These are phyloP conservation scores for Harpegnathos saltator DNA, from an alignment of 1,140 invertebrate species.

Conservation along the genomic window DNA sequence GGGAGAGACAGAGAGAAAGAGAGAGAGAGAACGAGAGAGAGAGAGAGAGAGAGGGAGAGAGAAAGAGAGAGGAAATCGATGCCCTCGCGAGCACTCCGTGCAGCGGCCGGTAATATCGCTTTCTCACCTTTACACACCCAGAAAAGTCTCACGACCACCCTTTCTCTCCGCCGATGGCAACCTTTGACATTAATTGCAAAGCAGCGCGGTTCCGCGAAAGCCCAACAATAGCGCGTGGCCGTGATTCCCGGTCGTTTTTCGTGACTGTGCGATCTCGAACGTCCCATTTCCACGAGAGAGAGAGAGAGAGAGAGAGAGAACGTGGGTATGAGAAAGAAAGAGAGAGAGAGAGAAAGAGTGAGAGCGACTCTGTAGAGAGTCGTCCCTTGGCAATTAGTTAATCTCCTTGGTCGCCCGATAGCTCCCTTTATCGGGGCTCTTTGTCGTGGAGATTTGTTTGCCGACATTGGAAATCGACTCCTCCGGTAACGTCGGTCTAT, in stretches of 20 bases:
- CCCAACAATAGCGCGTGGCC: conserved; percentile 38
- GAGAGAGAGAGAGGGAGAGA: background rate
- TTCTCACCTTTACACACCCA: conserved; percentile 29
- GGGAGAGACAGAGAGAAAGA: background rate
- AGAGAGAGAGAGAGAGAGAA: no score
- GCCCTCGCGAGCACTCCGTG: conserved; percentile 28
- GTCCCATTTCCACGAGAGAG: background rate
- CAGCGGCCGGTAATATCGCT: conserved; percentile 53
- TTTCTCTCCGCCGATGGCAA: background rate
- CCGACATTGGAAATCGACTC: conserved; percentile 7
- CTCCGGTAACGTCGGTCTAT: background rate
- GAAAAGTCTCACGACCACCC: conserved; percentile 21
- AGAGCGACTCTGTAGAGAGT: background rate
- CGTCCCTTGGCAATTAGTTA: conserved; percentile 20
- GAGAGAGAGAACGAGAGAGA: background rate
- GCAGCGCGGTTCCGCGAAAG: conserved; percentile 38
- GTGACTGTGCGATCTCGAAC: background rate
- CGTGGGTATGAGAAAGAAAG: no score
- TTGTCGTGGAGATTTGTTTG: conserved; percentile 21
- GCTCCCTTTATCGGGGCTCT: conserved; percentile 5
- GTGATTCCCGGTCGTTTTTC: conserved; percentile 38
- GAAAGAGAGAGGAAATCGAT: conserved; percentile 21
- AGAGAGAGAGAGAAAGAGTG: no score
- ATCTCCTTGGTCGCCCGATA: conserved; percentile 11
- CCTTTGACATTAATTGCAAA: conserved; percentile 51